Conservation (phyloP, 1,140 invertebrate genomes). For the Oedothorax gibbosus region DNA sequence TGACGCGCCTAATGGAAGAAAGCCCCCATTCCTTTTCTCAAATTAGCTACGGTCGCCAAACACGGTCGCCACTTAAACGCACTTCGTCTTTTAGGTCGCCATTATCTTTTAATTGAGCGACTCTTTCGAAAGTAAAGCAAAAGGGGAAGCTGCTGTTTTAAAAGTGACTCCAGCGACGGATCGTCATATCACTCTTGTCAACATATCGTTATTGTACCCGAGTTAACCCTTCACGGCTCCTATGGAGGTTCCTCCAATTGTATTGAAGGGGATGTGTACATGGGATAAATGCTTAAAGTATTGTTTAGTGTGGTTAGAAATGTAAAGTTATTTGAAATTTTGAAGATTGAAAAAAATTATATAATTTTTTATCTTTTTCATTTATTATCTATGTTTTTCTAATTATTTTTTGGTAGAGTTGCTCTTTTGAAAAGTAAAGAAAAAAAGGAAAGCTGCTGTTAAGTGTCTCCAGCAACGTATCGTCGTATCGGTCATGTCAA, state of each 20-base stretch:
- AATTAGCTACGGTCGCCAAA: constrained; percentile 48
- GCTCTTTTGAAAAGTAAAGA: no score
- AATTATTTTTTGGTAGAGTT: no score
- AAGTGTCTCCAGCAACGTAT: no score
- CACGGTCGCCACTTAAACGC: constrained; percentile 46
- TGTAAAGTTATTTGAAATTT: no score
- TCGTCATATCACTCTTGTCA: constrained; percentile 29
- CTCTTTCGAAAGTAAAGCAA: constrained; percentile 47
- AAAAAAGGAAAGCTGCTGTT: no score
- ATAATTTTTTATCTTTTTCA: no score
- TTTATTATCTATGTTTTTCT: no score
- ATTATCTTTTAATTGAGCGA: constrained; percentile 59
- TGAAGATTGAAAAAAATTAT: no score
- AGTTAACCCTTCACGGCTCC: background rate
- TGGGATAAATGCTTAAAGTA: background rate
- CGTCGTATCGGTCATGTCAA: no score
- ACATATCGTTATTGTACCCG: constrained; percentile 4
- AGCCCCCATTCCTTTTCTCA: constrained; percentile 48
- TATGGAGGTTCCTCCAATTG: background rate
- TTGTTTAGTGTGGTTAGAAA: no score
- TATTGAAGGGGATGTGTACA: constrained; percentile 18
- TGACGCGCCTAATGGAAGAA: constrained; percentile 59
- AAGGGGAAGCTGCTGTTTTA: constrained; percentile 31
- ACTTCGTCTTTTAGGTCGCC: constrained; percentile 56
- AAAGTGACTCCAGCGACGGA: constrained; percentile 26